Evolutionary conservation across 2,888 invertebrate species (phyloP).

Genomic region (Gibbula magus): DNA sequence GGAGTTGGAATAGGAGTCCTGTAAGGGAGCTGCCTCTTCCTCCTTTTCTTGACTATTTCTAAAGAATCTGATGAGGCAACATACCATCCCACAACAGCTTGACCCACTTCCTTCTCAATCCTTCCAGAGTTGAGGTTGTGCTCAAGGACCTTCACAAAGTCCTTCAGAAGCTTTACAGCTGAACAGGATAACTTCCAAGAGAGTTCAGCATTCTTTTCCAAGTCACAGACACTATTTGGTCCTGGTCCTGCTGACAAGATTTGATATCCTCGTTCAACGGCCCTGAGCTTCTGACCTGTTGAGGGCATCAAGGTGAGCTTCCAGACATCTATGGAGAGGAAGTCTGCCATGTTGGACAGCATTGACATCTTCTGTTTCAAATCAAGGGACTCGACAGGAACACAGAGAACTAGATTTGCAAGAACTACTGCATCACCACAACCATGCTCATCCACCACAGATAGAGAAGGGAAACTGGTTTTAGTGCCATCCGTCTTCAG

Average conservation of each 20-base stretch:
- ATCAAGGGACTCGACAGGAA: conserved; percentile 28
- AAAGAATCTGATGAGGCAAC: conserved; percentile 36
- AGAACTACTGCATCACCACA: conserved; percentile 29
- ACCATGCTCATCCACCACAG: neutral
- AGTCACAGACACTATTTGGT: conserved; percentile 22
- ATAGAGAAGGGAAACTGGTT: neutral
- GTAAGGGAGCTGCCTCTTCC: conserved; percentile 19
- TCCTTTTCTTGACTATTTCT: conserved; percentile 11
- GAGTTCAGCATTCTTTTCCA: conserved; percentile 35
- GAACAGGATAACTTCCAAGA: conserved; percentile 43
- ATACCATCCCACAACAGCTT: conserved; percentile 44
- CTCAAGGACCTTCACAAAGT: conserved; percentile 44
- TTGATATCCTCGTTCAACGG: conserved; percentile 32
- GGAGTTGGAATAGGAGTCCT: conserved; percentile 40
- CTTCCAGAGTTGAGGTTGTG: conserved; percentile 47
- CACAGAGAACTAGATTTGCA: conserved; percentile 41
- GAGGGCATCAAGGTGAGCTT: conserved; percentile 33
- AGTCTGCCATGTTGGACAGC: conserved; percentile 38
- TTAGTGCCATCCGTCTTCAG: too few relatives aligned
- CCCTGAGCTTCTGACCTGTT: conserved; percentile 21
- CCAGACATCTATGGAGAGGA: conserved; percentile 35
- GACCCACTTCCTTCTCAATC: conserved; percentile 39
- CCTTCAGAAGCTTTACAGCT: conserved; percentile 35
- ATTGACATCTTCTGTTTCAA: conserved; percentile 30
- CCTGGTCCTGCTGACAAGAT: conserved; percentile 46